Conservation (phyloP, 2,888 invertebrate genomes). For the Eilema depressum region DNA sequence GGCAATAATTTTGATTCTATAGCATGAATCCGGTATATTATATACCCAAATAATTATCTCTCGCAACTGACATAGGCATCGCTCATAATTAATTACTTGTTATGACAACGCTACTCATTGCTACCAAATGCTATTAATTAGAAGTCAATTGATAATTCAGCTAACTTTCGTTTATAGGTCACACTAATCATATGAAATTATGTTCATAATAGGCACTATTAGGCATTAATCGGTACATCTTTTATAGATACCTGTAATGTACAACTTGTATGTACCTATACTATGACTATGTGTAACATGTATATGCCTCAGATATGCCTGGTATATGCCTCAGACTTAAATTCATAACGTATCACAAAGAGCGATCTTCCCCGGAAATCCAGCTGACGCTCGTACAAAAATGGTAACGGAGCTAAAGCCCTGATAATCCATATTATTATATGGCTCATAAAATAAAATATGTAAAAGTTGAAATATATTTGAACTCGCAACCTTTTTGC, state of each 20-base stretch:
- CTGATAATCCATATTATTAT: neutral
- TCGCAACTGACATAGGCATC: neutral
- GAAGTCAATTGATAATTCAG: neutral
- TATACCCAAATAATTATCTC: neutral
- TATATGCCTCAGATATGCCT: too few relatives aligned
- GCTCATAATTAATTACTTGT: neutral
- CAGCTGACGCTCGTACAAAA: neutral
- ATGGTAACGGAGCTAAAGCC: neutral
- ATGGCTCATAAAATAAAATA: constrained; percentile 2
- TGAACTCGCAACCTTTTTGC: constrained; percentile 17
- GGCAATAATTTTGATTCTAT: neutral
- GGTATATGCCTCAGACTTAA: too few relatives aligned
- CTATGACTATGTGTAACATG: neutral
- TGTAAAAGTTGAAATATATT: constrained; percentile 7
- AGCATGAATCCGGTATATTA: neutral
- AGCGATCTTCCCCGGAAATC: neutral
- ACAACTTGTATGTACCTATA: neutral
- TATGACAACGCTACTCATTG: neutral
- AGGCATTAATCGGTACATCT: neutral
- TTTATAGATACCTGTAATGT: neutral
- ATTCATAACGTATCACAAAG: neutral
- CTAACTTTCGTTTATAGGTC: neutral
- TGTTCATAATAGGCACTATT: neutral
- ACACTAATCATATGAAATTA: neutral
- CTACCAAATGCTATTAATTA: neutral